Evolutionary conservation across 2,113 vertebrate species (phyloP), one percentile per base, ranked within the genome.

Genomic region (Upupa epops): DNA sequence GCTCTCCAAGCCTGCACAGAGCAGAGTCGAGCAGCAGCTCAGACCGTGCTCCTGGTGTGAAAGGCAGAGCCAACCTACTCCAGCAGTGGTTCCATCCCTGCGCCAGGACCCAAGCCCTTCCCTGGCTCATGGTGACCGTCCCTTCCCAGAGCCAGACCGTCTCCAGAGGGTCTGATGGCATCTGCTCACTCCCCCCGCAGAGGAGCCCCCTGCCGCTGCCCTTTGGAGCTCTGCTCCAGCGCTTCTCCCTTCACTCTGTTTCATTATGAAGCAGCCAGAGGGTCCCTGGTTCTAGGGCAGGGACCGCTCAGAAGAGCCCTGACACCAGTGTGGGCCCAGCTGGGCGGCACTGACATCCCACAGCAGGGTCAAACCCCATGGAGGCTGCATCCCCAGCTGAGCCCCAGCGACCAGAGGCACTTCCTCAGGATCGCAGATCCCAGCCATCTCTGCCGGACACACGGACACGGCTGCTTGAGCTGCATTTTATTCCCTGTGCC

Each of bases 21-120:
- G 58, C 2, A 5, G 45, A 24, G 1, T 8, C 7, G 0, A 13
- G 31, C 3, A 17, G 29, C 3, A n/a, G 5, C 1, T 0, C 0
- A 9, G 56, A 3, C 0, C 1, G 20, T 3, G 65, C 26, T 22
- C 4, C 1, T 1, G 31, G 2, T 5, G 29, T 0, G 32, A 7
- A 7, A 46, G 16, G 29, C 55, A 36, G 8, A 21, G 1, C 36
- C 83, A 3, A 0, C 48, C 64, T 2, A 1, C 2, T 1, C 4
- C 1, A 10, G 22, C 28, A 0, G 40, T 0, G 18, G 21, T 8
- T 5, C 34, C 7, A 1, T 12, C 71, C 75, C 29, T 52, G 3
- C 9, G 0, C 34, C 4, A 1, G 18, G 69, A 56, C 71, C 83
- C 0, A 5, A 59, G 63, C 86, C 86, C 56, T 3, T 29, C 77